phyloP scores from a whole-genome alignment of 2,113 vertebrate species.

The Hyla sarda region DNA sequence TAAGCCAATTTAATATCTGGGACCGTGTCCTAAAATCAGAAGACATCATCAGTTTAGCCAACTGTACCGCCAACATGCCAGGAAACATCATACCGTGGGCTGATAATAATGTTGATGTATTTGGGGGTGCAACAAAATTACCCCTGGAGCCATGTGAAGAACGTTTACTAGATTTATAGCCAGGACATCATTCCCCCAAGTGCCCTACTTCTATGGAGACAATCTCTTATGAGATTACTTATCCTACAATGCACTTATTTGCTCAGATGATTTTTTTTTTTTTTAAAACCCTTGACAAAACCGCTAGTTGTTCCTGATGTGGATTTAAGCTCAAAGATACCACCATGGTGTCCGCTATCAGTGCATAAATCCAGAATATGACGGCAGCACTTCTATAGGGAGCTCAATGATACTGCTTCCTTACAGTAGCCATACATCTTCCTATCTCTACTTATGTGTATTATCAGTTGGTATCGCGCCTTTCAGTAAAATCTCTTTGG shows the following conservation, averaged over 20 bases:
- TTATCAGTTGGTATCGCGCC: no score
- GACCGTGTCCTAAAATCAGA: slow-evolving; percentile 90
- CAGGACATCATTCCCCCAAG: slow-evolving; percentile 55
- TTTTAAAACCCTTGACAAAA: slow-evolving; percentile 16
- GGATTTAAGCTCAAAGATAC: slow-evolving; percentile 41
- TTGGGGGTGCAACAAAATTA: slow-evolving; percentile 91
- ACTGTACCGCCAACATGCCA: slow-evolving; percentile 96
- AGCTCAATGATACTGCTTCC: background rate
- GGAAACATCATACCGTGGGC: slow-evolving; percentile 97
- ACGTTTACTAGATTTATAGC: slow-evolving; percentile 90
- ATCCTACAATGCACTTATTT: slow-evolving; percentile 62
- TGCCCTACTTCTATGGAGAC: slow-evolving; percentile 66
- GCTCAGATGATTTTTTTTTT: slow-evolving; percentile 29
- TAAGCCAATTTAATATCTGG: slow-evolving; percentile 99
- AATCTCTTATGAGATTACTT: slow-evolving; percentile 63
- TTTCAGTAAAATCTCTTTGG: background rate
- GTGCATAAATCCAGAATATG: slow-evolving; percentile 32
- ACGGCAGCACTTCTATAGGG: background rate
- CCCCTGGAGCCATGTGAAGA: slow-evolving; percentile 94
- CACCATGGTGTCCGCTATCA: background rate
- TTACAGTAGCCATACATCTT: background rate
- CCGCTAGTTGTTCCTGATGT: slow-evolving; percentile 52
- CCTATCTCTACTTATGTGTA: background rate
- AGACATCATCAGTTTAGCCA: slow-evolving; percentile 92
- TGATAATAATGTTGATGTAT: slow-evolving; percentile 92